Evolutionary conservation across 2,797 vertebrate species (phyloP).

Genomic region (Microctenopoma stevenorrisi): DNA sequence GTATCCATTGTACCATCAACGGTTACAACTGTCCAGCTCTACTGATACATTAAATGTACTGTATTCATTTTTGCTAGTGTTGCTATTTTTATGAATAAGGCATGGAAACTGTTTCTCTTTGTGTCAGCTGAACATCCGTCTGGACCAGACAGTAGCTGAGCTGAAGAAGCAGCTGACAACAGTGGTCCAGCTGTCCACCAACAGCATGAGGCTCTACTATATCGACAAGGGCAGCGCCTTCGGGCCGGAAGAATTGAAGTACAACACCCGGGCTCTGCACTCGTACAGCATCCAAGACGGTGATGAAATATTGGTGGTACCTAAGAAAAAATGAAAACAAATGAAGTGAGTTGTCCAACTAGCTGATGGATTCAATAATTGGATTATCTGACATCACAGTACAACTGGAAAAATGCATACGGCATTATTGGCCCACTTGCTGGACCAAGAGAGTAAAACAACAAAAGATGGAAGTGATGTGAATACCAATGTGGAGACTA

Average conservation of each 20-base stretch:
- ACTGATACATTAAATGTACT: neutral
- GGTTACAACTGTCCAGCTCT: neutral
- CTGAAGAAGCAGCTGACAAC: constrained; percentile 93
- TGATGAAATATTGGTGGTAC: constrained; percentile 94
- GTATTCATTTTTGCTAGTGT: too few relatives aligned
- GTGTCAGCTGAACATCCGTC: constrained; percentile 87
- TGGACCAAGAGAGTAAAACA: constrained; percentile 21
- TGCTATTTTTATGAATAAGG: neutral
- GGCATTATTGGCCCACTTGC: constrained; percentile 17
- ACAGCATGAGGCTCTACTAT: constrained; percentile 96
- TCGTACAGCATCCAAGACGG: constrained; percentile 97
- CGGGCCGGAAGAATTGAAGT: constrained; percentile 96
- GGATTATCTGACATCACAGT: constrained; percentile 37
- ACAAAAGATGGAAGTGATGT: constrained; percentile 7
- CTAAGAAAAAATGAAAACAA: constrained; percentile 83
- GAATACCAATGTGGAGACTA: constrained; percentile 14
- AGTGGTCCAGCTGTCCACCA: constrained; percentile 91
- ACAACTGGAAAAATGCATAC: constrained; percentile 22
- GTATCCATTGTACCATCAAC: neutral
- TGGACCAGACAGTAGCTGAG: constrained; percentile 96
- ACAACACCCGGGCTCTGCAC: constrained; percentile 91
- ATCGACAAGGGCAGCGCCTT: constrained; percentile 90
- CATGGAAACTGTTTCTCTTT: constrained; percentile 10
- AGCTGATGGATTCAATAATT: constrained; percentile 22
- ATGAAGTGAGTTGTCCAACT: neutral